phyloP scores from a whole-genome alignment of 2,797 vertebrate species.

The Syndactyla subalaris region DNA sequence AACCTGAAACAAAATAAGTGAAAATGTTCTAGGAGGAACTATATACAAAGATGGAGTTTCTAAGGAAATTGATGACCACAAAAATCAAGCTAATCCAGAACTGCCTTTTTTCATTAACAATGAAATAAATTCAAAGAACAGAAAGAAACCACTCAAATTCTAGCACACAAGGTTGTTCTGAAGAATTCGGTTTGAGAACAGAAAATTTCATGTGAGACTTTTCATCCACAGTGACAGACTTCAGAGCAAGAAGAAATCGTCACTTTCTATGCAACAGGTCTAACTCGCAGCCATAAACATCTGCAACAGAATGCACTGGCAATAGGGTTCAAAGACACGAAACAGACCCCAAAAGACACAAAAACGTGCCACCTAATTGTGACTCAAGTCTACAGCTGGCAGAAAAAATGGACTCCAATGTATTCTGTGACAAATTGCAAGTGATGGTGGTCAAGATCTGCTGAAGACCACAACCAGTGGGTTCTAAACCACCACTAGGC shows the following conservation, averaged over 20 bases:
- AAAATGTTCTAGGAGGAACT: neutral
- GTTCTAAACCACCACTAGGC: neutral
- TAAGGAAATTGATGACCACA: neutral
- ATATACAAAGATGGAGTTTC: neutral
- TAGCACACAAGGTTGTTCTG: neutral
- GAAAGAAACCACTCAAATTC: neutral
- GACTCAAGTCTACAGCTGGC: neutral
- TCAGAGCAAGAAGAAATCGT: neutral
- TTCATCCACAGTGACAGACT: neutral
- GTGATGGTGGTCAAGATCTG: neutral
- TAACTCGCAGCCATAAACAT: conserved; percentile 35
- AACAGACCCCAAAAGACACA: neutral
- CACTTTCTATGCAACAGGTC: neutral
- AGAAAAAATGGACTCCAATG: neutral
- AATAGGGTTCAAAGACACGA: conserved; percentile 54
- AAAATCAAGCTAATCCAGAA: neutral
- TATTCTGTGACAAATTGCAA: neutral
- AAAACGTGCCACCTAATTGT: neutral
- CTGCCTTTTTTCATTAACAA: neutral
- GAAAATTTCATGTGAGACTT: neutral
- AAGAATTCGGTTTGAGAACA: neutral
- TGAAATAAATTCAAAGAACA: neutral
- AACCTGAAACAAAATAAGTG: neutral
- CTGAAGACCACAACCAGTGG: neutral
- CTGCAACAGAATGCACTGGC: conserved; percentile 45